These are phyloP conservation scores for Pseudococcus longispinus DNA, from an alignment of 2,888 invertebrate species.

Conservation along the genomic window DNA sequence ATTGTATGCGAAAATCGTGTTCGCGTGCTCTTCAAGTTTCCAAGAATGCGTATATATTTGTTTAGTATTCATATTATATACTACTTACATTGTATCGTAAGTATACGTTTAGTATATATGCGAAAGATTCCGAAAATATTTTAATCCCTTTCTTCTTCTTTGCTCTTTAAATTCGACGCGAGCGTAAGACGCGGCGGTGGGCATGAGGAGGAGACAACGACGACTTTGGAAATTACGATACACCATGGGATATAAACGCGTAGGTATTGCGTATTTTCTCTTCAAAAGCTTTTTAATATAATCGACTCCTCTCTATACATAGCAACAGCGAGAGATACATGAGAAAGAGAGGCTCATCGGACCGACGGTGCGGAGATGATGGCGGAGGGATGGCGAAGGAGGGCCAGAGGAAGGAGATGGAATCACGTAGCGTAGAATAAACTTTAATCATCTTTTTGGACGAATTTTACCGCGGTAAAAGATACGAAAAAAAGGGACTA, in stretches of 20 bases:
- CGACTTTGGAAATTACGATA: constrained; percentile 5
- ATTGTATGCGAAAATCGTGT: background rate
- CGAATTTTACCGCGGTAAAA: background rate
- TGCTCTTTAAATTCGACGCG: background rate
- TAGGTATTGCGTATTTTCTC: constrained; percentile 9
- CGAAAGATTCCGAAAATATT: background rate
- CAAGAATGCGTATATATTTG: background rate
- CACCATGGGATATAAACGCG: background rate
- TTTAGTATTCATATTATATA: background rate
- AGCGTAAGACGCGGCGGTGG: background rate
- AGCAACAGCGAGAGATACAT: background rate
- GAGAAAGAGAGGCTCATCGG: background rate
- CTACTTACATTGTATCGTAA: constrained; percentile 5
- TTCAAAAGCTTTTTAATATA: constrained; percentile 11
- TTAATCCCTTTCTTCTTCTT: background rate
- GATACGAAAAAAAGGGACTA: background rate
- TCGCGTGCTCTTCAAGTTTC: background rate
- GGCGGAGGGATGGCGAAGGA: background rate
- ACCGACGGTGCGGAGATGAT: background rate
- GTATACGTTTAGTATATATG: background rate
- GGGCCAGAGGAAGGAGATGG: background rate
- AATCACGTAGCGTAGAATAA: constrained; percentile 1
- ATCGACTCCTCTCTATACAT: background rate
- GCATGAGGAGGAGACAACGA: background rate
- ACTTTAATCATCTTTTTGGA: constrained; percentile 5